Percentiles rank a stretch among this genome's conserved stretches.
phyloP scores from a whole-genome alignment of 53 echinoderm and acorn worm species.

The Holothuria leucospilota region DNA sequence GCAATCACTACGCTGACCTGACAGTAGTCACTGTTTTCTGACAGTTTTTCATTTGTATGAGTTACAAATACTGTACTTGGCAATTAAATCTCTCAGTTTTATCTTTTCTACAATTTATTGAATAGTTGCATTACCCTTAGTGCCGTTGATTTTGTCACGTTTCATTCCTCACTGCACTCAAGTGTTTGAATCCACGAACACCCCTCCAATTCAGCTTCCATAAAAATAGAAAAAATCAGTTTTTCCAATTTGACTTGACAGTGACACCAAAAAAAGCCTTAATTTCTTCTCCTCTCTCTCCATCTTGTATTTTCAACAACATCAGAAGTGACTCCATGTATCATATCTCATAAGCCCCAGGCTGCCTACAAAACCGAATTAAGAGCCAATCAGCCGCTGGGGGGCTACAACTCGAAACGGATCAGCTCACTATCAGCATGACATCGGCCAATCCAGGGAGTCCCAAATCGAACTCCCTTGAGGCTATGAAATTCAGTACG shows the following conservation, averaged over 20 bases:
- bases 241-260: slow-evolving; percentile 49
- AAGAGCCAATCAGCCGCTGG: slow-evolving; percentile 59
- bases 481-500: slow-evolving; percentile 56
- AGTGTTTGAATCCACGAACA: no score
- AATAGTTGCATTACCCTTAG: background rate
- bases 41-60: slow-evolving; percentile 1
- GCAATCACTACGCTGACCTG: background rate
- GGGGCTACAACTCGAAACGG: slow-evolving; percentile 51
- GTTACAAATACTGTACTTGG: background rate
- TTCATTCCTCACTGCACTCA: background rate
- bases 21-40: slow-evolving; percentile 1
- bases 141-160: slow-evolving; percentile 18
- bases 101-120: slow-evolving; percentile 18
- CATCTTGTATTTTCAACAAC: slow-evolving; percentile 53
- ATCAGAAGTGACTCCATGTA: slow-evolving; percentile 61
- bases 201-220: slow-evolving; percentile 25
- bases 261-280: slow-evolving; percentile 46
- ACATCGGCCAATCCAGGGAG: slow-evolving; percentile 52
- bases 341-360: slow-evolving; percentile 49
- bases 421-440: slow-evolving; percentile 56
- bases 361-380: slow-evolving; percentile 56
- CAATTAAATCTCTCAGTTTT: slow-evolving; percentile 37
- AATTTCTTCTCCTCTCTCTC: slow-evolving; percentile 31
- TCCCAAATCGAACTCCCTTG: slow-evolving; percentile 47
- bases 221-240: slow-evolving; percentile 31